phyloP scores from a whole-genome alignment of 37 sponge, comb jelly and placozoan species.

The Chondrosia reniformis region DNA sequence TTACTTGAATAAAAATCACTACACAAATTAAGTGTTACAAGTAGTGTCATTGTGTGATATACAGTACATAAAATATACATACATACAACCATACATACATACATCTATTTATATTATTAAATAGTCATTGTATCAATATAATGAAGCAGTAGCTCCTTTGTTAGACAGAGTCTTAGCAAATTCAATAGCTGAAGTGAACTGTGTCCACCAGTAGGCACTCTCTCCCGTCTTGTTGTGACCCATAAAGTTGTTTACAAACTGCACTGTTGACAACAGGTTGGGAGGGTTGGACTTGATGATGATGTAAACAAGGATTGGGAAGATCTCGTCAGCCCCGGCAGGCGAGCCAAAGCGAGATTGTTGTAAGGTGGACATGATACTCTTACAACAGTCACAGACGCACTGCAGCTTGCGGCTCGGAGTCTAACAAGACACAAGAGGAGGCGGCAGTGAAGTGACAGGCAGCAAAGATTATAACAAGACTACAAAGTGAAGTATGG shows the following conservation, averaged over 20 bases:
- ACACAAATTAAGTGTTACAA: too few relatives aligned
- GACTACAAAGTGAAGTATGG: too few relatives aligned
- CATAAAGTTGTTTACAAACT: constrained; percentile 69
- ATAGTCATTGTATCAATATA: too few relatives aligned
- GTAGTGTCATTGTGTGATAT: too few relatives aligned
- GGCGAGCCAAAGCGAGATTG: constrained; percentile 52
- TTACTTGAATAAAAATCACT: too few relatives aligned
- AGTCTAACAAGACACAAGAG: constrained; percentile 33
- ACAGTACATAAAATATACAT: too few relatives aligned
- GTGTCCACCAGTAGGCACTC: constrained; percentile 86
- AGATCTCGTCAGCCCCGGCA: constrained; percentile 88
- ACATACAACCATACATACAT: too few relatives aligned
- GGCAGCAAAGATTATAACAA: too few relatives aligned
- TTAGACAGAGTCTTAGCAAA: constrained; percentile 85
- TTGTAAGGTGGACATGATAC: constrained; percentile 70
- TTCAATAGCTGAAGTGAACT: constrained; percentile 82
- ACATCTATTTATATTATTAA: too few relatives aligned
- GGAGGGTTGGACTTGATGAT: constrained; percentile 89
- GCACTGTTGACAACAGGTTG: constrained; percentile 76
- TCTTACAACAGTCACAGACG: constrained; percentile 58
- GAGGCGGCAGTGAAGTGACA: neutral
- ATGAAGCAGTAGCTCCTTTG: too few relatives aligned
- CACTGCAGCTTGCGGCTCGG: constrained; percentile 79
- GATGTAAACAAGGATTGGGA: constrained; percentile 86
- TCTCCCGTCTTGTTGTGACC: constrained; percentile 59